These are phyloP conservation scores for Lepidothrix coronata DNA, from an alignment of 2,113 vertebrate species.

Conservation along the genomic window DNA sequence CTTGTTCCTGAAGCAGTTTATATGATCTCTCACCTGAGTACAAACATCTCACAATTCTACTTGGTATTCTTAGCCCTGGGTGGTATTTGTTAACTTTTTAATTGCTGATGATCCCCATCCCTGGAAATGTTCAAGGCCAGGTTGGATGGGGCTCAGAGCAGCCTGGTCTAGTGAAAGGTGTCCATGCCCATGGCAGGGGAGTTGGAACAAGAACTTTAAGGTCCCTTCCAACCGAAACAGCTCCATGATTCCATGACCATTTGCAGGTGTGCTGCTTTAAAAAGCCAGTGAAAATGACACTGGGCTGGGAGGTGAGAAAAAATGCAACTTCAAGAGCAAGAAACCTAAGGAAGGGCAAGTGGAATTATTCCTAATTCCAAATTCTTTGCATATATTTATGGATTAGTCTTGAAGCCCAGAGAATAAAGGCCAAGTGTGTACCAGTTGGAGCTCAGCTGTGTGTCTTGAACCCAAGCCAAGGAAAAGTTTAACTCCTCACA, in stretches of 20 bases:
- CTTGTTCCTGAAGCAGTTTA: constrained; percentile 3
- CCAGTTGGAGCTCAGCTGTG: not conserved
- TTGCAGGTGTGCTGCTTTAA: not conserved
- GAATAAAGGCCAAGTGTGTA: not conserved
- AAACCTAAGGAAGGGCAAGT: not conserved
- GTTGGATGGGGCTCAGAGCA: not conserved
- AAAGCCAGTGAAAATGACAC: not conserved
- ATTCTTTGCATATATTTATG: not conserved
- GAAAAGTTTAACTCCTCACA: not conserved
- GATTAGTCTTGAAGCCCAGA: not conserved
- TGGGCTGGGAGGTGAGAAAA: not conserved
- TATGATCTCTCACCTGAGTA: constrained; percentile 24
- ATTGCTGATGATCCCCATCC: not conserved
- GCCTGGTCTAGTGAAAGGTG: not conserved
- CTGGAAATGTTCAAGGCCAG: not conserved
- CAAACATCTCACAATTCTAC: not conserved
- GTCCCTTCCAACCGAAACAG: not conserved
- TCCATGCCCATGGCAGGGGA: not conserved
- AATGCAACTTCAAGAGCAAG: not conserved
- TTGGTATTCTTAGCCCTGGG: not conserved
- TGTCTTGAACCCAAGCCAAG: not conserved
- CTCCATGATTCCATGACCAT: not conserved
- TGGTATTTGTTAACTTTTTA: not conserved
- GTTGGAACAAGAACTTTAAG: not conserved
- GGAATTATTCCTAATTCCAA: not conserved